Conservation (phyloP, 1,140 invertebrate genomes). For the Macrotrachela quadricornifera region DNA sequence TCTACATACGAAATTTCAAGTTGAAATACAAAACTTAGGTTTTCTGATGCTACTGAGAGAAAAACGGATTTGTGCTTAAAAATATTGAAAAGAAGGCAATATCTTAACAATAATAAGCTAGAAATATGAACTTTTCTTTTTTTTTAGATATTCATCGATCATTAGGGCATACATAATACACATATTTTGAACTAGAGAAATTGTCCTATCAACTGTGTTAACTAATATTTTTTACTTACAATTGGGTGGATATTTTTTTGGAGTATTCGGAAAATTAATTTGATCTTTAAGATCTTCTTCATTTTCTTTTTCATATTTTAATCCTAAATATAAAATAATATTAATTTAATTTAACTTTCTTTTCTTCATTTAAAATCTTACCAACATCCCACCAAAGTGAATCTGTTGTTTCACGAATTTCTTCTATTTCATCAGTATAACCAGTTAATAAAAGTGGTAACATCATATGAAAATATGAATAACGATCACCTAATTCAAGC, state of each 20-base stretch:
- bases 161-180: no score
- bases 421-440: constrained; percentile 45
- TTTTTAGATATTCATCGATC: no score
- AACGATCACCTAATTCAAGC: constrained; percentile 45
- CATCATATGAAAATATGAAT: constrained; percentile 51
- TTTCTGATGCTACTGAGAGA: no score
- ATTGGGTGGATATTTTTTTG: constrained; percentile 30
- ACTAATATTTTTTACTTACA: constrained; percentile 23
- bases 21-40: no score
- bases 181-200: no score
- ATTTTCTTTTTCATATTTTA: constrained; percentile 49
- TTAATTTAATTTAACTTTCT: neutral
- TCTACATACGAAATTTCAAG: no score
- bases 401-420: constrained; percentile 37
- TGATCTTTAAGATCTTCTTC: constrained; percentile 49
- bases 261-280: constrained; percentile 37
- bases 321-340: constrained; percentile 15
- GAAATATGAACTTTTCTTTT: no score
- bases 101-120: no score
- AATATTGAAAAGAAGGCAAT: no score
- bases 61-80: no score
- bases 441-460: constrained; percentile 51
- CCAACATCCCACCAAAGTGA: constrained; percentile 46
- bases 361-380: constrained; percentile 10
- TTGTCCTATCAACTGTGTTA: no score